Evolutionary conservation across 2,113 vertebrate genomes (phyloP).

Genomic region (Emydura subglobosa): DNA sequence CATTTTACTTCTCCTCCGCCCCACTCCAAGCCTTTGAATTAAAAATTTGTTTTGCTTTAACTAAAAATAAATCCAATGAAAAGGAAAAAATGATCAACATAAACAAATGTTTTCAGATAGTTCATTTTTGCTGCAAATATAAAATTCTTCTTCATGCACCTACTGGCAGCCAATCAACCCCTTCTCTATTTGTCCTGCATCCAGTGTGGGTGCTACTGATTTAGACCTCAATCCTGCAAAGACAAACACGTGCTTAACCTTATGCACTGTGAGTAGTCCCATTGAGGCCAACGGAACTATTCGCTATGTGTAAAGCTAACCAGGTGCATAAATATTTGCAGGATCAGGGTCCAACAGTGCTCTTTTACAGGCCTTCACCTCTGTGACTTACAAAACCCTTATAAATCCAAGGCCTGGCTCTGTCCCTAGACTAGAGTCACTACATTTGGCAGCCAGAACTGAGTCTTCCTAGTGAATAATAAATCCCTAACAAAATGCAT

Average conservation of each 20-base stretch:
- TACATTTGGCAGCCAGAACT: not conserved
- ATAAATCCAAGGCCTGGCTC: not conserved
- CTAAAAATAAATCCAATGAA: not conserved
- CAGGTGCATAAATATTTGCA: rapidly evolving
- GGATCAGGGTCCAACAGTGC: not conserved
- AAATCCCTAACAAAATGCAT: not conserved
- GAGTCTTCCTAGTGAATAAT: not conserved
- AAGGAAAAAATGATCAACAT: not conserved
- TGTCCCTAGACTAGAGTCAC: not conserved
- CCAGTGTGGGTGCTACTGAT: not conserved
- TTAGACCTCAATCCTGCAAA: not conserved
- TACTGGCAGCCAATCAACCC: not conserved
- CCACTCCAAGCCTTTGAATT: not conserved
- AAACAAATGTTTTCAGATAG: rapidly evolving
- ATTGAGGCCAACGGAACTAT: rapidly evolving
- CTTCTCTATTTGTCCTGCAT: not conserved
- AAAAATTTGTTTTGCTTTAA: not conserved
- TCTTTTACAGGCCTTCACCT: not conserved
- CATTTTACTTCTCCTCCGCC: not conserved
- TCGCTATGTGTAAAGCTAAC: rapidly evolving
- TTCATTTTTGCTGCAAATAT: not conserved
- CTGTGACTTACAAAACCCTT: not conserved
- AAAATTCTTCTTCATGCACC: not conserved
- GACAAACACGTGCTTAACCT: not conserved
- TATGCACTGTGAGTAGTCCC: rapidly evolving